Evolutionary conservation across 2,888 invertebrate genomes (phyloP).

Genomic region (Eucera pruinosa): DNA sequence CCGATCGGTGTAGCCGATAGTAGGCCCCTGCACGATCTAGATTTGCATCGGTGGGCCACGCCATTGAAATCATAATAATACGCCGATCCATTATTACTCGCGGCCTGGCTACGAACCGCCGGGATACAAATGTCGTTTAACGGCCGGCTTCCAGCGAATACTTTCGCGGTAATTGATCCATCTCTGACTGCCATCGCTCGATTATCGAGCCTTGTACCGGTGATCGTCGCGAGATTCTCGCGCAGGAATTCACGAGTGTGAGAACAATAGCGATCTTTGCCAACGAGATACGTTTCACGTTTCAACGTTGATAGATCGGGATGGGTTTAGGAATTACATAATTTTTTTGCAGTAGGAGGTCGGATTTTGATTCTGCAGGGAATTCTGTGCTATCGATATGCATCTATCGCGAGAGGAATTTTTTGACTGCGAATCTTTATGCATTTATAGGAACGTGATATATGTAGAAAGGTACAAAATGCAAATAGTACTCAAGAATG

Average conservation of each 20-base stretch:
- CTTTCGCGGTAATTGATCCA: constrained; percentile 54
- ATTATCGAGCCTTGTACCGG: constrained; percentile 2
- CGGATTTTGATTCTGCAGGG: not conserved
- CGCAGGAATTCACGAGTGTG: not conserved
- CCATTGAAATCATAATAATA: constrained; percentile 76
- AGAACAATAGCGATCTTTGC: not conserved
- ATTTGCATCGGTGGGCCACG: constrained; percentile 68
- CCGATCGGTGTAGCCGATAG: constrained; percentile 69
- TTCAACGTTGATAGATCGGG: not conserved
- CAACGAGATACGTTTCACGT: not conserved
- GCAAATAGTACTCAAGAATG: too few species aligned
- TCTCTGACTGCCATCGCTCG: constrained; percentile 14
- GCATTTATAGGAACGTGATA: too few species aligned
- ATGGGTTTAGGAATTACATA: not conserved
- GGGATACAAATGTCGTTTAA: constrained; percentile 56
- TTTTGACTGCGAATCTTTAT: too few species aligned
- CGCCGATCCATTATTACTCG: constrained; percentile 64
- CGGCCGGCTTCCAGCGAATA: constrained; percentile 25
- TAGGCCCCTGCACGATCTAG: constrained; percentile 65
- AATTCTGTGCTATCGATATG: too few species aligned
- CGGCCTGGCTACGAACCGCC: constrained; percentile 16
- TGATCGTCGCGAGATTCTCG: not conserved
- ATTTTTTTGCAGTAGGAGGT: too few species aligned
- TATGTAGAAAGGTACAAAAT: too few species aligned
- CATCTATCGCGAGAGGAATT: too few species aligned